A percentile compares a stretch with the other conserved stretches of the same genome.
These are phyloP conservation scores for Hemicordylus capensis DNA, from an alignment of 2,113 vertebrate genomes.

Conservation along the genomic window DNA sequence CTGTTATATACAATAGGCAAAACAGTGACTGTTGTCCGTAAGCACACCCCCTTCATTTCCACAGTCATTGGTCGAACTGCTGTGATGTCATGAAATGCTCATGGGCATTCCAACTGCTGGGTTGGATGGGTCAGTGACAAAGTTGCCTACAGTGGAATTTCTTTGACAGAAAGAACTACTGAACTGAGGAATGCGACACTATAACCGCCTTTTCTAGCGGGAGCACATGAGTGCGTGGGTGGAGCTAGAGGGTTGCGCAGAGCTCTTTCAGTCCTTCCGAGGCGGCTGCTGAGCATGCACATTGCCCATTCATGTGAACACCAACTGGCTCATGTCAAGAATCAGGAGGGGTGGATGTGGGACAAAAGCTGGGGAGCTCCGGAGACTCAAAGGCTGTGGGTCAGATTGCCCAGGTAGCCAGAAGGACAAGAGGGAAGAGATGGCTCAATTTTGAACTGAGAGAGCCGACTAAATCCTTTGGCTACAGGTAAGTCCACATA, in stretches of 20 bases:
- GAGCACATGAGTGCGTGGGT: no score
- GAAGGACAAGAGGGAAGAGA: not conserved
- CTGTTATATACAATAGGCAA: not conserved
- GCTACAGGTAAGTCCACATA: not conserved
- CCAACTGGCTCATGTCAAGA: no score
- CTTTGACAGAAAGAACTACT: not conserved
- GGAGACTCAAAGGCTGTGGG: not conserved
- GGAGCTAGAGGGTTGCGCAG: no score
- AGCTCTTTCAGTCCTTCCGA: no score
- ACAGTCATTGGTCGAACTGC: not conserved
- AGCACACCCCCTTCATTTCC: not conserved
- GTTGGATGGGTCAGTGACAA: not conserved
- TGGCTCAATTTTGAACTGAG: not conserved
- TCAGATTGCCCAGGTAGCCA: not conserved
- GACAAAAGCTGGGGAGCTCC: not conserved
- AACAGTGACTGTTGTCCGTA: not conserved
- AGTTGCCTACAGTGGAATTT: not conserved
- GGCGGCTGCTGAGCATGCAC: no score
- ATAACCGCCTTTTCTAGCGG: no score
- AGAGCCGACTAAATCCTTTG: not conserved
- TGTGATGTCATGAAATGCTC: not conserved
- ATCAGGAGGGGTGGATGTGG: not conserved
- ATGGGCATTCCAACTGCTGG: not conserved
- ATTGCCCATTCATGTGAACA: no score
- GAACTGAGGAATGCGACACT: no score